Evolutionary conservation across 2,797 vertebrate species (phyloP), one percentile per base, ranked within the genome.

Genomic region (Myotis findleyi): DNA sequence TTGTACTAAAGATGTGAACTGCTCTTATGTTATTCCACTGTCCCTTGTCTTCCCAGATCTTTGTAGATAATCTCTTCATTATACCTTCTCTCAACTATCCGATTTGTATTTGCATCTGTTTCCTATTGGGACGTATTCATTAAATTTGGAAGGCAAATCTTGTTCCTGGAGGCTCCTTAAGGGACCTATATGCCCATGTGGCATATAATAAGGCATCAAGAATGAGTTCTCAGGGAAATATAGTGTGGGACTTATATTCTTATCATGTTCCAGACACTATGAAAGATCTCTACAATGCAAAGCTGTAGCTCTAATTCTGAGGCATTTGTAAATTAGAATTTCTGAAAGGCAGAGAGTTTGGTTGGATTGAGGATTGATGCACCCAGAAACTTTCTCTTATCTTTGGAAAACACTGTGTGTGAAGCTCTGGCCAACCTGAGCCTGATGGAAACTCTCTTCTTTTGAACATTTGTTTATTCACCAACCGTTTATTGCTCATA

Each of bases 131-230:
- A 89, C 23, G 44, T 18, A 49, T 6, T 51, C 9, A 72, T 87
- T 91, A 92, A 69, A 83, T 87, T 76, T 80, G 75, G 72, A 82
- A 96, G 71, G 80, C 12, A 83, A 66, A 83, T 80, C 20, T 95
- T 94, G 57, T 93, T 71, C 23, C 36, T 62, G 47, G 6, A 76
- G 10, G 0, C 27, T 91, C 36, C 76, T 79, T 84, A 80, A 86
- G 75, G 47, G 55, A 68, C 51, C 23, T 16, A 0, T 16, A 1
- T 25, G 38, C 55, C 53, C 55, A 71, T n/a, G 47, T 93, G 79
- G 36, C n/a, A 44, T 81, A 69, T 93, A 66, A 53, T 55, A 89
- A 87, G 91, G 71, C n/a, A 73, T 64, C 7, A 86, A 53, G 38
- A 89, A 30, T 59, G 30, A 47, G 51, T 72, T 94, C 69, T 36